Evolutionary conservation across 2,888 invertebrate genomes (phyloP), one percentile per base, ranked within the genome.

Genomic region (Cheilosia grossa): DNA sequence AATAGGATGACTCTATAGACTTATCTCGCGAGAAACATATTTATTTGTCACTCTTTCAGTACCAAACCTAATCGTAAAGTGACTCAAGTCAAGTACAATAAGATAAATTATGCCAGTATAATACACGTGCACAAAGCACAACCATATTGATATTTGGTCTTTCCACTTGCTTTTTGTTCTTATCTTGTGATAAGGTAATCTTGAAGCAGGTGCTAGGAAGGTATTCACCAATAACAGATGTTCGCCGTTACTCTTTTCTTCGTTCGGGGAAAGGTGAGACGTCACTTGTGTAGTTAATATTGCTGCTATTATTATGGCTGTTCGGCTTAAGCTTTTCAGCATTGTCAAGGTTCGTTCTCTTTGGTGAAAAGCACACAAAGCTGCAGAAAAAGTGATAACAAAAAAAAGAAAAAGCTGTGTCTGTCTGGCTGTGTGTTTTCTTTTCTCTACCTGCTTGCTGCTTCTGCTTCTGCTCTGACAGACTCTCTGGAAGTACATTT

Each of bases 291-390:
- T 27, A 19, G 30, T 53, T 53, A 49, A 27, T 21, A 1, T 17
- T 47, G 24, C 59, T 24, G 1, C 15, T 58, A 21, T n/a, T 47
- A 56, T 53, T 54, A 19, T 53, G 44, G 40, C 27, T 7, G 6
- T 27, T 27, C 27, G 6, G 27, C 2, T 27, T 27, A 27, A 27
- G 27, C 27, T 27, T 27, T 27, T 27, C 40, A 27, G 63, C 17
- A 75, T 40, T 75, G 74, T 66, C 74, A 75, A 66, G 74, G 66
- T 75, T 64, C 64, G 66, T 75, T 64, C 64, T 64, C 19, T 64
- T 49, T 30, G 44, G 21, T 30, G 53, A 40, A 64, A 58, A 51
- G 40, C n/a, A 44, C 37, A 51, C 30, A 30, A 30, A 9, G 30
- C 7, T 9, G 2, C 30, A 58, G 37, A 37, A 13, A 74, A 58